phyloP scores from a whole-genome alignment of 2,888 invertebrate genomes.

The Syrista parreyssii region DNA sequence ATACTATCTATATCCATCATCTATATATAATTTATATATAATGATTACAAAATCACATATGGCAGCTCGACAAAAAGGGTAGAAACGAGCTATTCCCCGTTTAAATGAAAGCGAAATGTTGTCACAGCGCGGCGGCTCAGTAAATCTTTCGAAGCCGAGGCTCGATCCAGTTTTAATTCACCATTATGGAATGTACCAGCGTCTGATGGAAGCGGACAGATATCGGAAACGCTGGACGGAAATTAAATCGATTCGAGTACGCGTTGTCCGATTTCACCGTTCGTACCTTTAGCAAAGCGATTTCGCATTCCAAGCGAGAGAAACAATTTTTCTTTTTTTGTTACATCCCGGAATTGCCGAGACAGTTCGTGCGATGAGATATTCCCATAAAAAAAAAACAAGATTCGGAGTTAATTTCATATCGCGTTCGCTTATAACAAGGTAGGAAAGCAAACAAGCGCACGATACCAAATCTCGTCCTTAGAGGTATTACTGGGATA shows the following conservation, averaged over 20 bases:
- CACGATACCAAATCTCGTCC: no score
- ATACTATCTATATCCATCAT: neutral
- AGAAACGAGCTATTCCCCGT: conserved; percentile 23
- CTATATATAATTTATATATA: neutral
- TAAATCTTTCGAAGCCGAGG: conserved; percentile 27
- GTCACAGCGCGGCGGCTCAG: conserved; percentile 31
- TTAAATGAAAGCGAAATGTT: conserved; percentile 45
- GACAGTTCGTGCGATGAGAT: neutral
- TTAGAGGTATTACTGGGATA: no score
- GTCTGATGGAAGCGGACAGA: conserved; percentile 42
- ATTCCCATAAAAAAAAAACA: neutral
- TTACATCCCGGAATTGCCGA: neutral
- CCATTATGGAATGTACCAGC: conserved; percentile 47
- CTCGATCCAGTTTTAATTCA: conserved; percentile 46
- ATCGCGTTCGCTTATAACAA: neutral
- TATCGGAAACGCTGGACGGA: conserved; percentile 52
- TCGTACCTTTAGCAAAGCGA: neutral
- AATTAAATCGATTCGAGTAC: conserved; percentile 47
- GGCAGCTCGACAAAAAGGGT: neutral
- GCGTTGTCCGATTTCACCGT: neutral
- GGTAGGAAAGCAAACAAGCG: neutral
- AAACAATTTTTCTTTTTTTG: neutral
- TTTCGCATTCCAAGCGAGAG: neutral
- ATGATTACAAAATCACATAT: neutral
- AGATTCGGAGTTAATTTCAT: neutral